phyloP scores from a whole-genome alignment of 2,888 invertebrate species.

The Melanostoma scalare region DNA sequence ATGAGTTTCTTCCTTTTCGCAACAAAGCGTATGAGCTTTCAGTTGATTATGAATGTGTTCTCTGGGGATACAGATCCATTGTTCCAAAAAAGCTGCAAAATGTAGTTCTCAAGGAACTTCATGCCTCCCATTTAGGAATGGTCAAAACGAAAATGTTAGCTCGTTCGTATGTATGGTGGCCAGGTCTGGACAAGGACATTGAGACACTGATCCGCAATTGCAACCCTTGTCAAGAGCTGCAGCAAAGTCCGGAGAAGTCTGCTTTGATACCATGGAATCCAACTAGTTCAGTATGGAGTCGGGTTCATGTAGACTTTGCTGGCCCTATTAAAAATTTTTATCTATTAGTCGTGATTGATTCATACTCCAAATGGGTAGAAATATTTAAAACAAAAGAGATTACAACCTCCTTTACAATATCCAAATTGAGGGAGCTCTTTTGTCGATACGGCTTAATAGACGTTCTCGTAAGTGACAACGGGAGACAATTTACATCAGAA shows the following conservation, averaged over 20 bases:
- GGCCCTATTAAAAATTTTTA: constrained; percentile 59
- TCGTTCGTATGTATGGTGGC: constrained; percentile 65
- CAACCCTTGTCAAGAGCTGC: constrained; percentile 57
- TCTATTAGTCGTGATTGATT: constrained; percentile 62
- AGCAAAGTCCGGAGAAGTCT: constrained; percentile 61
- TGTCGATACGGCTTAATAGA: constrained; percentile 55
- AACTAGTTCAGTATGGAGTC: constrained; percentile 47
- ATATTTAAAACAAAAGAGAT: constrained; percentile 70
- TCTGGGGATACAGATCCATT: constrained; percentile 54
- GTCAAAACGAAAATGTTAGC: constrained; percentile 63
- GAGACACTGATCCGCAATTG: constrained; percentile 56
- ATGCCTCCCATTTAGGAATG: constrained; percentile 68
- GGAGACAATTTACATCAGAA: constrained; percentile 57
- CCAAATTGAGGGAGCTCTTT: constrained; percentile 59
- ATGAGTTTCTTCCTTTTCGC: constrained; percentile 25
- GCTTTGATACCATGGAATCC: constrained; percentile 62
- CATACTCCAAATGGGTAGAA: constrained; percentile 70
- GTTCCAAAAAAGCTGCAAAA: constrained; percentile 51
- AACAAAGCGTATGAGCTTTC: constrained; percentile 44
- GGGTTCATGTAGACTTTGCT: constrained; percentile 67
- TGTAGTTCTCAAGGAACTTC: constrained; percentile 51
- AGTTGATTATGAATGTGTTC: constrained; percentile 42
- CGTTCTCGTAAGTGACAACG: constrained; percentile 61
- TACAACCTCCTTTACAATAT: constrained; percentile 51
- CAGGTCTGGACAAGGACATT: constrained; percentile 54